A percentile compares a stretch with the other conserved stretches of the same genome.
Evolutionary conservation across 2,113 vertebrate genomes (phyloP).

Genomic region (Syngnathus floridae): DNA sequence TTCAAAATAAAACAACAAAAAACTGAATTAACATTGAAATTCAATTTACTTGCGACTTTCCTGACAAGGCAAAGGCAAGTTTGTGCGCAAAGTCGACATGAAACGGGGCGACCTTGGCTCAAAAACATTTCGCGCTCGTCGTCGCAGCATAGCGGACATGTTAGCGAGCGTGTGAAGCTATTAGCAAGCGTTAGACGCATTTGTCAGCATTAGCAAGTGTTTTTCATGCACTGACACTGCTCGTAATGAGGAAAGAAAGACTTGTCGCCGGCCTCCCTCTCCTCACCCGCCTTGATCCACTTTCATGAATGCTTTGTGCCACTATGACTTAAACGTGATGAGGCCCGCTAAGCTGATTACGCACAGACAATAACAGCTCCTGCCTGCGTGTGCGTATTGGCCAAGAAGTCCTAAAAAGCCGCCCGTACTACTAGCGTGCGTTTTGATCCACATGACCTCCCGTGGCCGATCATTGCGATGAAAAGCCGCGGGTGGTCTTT

Average conservation of each 20-base stretch:
- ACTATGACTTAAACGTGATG: constrained; percentile 75
- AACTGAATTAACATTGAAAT: constrained; percentile 52
- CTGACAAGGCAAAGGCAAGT: constrained; percentile 20
- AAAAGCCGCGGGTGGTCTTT: constrained; percentile 75
- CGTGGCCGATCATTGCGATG: constrained; percentile 87
- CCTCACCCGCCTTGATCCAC: constrained; percentile 50
- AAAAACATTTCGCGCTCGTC: constrained; percentile 43
- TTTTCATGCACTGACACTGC: constrained; percentile 52
- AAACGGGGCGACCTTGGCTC: constrained; percentile 49
- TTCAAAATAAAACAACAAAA: constrained; percentile 13
- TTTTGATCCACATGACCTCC: constrained; percentile 72
- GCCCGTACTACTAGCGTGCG: constrained; percentile 24
- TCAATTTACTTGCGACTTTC: constrained; percentile 43
- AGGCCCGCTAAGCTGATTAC: constrained; percentile 75
- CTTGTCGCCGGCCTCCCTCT: constrained; percentile 19
- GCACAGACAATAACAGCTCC: constrained; percentile 72
- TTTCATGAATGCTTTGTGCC: constrained; percentile 68
- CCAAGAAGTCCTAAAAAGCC: constrained; percentile 10
- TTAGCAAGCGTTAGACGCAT: too few species aligned
- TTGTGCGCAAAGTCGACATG: constrained; percentile 43
- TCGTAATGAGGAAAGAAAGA: constrained; percentile 70
- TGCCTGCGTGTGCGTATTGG: constrained; percentile 47
- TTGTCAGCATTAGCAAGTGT: constrained; percentile 20
- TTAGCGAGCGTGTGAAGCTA: background rate
- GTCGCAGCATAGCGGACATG: background rate